phyloP scores from a whole-genome alignment of 2,888 invertebrate species.

The Seira sanloemensis region DNA sequence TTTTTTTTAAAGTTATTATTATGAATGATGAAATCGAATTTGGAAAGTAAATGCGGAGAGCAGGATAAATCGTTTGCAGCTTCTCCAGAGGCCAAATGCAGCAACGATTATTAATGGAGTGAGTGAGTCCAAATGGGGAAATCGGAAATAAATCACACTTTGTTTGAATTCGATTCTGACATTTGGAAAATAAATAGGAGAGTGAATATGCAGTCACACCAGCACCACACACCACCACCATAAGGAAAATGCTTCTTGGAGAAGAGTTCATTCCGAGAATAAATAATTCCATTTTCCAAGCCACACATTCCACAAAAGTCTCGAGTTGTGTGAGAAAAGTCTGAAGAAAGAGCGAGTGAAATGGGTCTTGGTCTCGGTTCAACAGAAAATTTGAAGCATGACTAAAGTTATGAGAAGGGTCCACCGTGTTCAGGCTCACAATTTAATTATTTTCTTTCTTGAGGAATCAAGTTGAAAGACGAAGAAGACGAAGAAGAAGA shows the following conservation, averaged over 20 bases:
- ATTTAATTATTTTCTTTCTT: constrained; percentile 46
- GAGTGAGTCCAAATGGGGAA: neutral
- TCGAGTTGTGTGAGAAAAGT: neutral
- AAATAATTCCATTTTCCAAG: neutral
- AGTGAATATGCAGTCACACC: too few relatives aligned
- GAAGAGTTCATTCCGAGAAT: too few relatives aligned
- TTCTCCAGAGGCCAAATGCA: neutral
- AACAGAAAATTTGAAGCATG: constrained; percentile 54
- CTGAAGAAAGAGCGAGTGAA: neutral
- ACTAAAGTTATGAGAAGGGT: constrained; percentile 52
- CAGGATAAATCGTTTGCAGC: too few relatives aligned
- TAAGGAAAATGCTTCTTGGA: too few relatives aligned
- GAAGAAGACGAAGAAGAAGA: neutral
- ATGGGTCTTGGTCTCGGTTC: constrained; percentile 34
- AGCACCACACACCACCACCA: too few relatives aligned
- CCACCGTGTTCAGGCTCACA: constrained; percentile 31
- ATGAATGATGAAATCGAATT: too few relatives aligned
- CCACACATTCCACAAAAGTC: neutral
- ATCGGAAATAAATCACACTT: constrained; percentile 40
- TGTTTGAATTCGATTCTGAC: constrained; percentile 17
- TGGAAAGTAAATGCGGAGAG: too few relatives aligned
- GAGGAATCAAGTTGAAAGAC: neutral
- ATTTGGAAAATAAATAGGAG: neutral
- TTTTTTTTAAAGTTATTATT: too few relatives aligned
- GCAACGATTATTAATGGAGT: constrained; percentile 3